These are phyloP conservation scores for Serrognathus titanus DNA, from an alignment of 2,888 invertebrate species.

Conservation along the genomic window DNA sequence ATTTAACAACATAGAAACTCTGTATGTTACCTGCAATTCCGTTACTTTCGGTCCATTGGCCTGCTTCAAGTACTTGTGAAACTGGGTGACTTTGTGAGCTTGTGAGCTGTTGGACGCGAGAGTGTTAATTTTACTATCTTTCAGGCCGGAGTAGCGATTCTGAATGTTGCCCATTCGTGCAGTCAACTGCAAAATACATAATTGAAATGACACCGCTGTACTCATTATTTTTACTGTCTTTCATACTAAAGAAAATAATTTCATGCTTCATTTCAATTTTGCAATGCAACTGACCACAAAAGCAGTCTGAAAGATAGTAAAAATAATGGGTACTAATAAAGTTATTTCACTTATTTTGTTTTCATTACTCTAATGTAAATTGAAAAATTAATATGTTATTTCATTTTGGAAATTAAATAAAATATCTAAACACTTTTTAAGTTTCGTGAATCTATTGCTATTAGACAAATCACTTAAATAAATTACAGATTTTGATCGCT, in stretches of 20 bases:
- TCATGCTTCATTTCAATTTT: constrained; percentile 34
- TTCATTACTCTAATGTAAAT: too few species aligned
- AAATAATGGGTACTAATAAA: constrained; percentile 29
- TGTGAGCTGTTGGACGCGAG: constrained; percentile 69
- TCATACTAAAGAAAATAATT: constrained; percentile 18
- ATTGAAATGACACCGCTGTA: constrained; percentile 31
- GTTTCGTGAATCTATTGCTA: too few species aligned
- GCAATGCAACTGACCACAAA: constrained; percentile 18
- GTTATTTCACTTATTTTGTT: too few species aligned
- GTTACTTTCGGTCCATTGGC: constrained; percentile 79
- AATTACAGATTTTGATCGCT: too few species aligned
- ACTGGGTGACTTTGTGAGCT: constrained; percentile 90
- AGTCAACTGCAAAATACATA: constrained; percentile 38
- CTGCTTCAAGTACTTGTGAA: constrained; percentile 90
- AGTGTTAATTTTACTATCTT: constrained; percentile 87
- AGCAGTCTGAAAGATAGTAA: constrained; percentile 58
- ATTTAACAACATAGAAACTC: not conserved
- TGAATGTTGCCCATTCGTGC: constrained; percentile 54
- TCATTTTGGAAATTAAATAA: too few species aligned
- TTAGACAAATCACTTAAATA: too few species aligned
- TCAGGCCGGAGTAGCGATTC: constrained; percentile 80
- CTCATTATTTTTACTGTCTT: constrained; percentile 35
- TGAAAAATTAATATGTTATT: too few species aligned
- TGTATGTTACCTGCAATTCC: constrained; percentile 75
- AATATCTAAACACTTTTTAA: too few species aligned